Percentiles rank a stretch among this genome's conserved stretches.
Evolutionary conservation across 2,888 invertebrate genomes (phyloP).

Genomic region (Caenorhabditis becei): DNA sequence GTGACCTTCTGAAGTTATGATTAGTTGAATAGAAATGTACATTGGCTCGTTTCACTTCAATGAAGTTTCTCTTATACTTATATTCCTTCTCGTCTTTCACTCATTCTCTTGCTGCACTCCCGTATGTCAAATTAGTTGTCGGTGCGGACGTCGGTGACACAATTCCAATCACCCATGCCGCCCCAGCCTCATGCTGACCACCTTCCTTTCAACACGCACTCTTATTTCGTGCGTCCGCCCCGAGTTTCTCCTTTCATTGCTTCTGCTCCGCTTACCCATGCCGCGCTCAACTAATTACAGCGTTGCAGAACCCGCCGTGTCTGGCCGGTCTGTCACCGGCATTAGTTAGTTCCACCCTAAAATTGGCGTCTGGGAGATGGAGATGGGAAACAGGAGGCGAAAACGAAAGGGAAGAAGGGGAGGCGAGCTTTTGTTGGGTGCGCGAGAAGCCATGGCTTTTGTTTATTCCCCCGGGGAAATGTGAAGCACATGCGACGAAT

Average conservation of each 20-base stretch:
- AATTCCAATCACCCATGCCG: constrained; percentile 39
- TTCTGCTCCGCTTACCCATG: not conserved
- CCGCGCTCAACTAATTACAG: constrained; percentile 40
- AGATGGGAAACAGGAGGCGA: constrained; percentile 37
- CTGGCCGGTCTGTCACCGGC: constrained; percentile 18
- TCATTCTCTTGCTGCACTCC: constrained; percentile 1
- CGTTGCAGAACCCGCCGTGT: constrained; percentile 17
- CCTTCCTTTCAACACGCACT: constrained; percentile 14
- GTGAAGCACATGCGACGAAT: constrained; percentile 64
- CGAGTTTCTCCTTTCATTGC: not conserved
- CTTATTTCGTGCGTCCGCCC: constrained; percentile 16
- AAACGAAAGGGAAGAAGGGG: constrained; percentile 33
- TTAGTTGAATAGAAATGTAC: constrained; percentile 32
- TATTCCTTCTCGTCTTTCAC: constrained; percentile 1
- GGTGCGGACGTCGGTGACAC: constrained; percentile 23
- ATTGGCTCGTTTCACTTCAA: constrained; percentile 33
- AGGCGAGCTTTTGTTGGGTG: constrained; percentile 60
- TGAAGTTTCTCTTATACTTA: constrained; percentile 32
- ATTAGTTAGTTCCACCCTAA: constrained; percentile 51
- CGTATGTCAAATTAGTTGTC: constrained; percentile 38
- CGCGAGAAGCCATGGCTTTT: constrained; percentile 61
- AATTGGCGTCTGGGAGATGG: constrained; percentile 48
- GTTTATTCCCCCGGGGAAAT: constrained; percentile 63
- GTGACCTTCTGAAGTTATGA: constrained; percentile 25
- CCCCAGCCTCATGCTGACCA: constrained; percentile 20